Conservation (phyloP, 2,888 invertebrate species). For the Torymus aiolomorphi region DNA sequence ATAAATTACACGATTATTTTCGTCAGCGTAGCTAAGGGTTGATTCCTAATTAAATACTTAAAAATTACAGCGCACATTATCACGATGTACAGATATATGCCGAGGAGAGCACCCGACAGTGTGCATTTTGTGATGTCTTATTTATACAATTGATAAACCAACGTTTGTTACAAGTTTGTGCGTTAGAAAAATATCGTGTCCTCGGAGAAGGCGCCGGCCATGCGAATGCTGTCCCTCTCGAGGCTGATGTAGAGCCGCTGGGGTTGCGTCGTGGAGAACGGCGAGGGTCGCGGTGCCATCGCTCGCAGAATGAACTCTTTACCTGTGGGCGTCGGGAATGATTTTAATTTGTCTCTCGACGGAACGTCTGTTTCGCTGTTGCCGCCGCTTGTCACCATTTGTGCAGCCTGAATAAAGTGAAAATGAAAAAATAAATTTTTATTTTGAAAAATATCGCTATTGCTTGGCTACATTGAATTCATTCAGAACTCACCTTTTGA, state of each 20-base stretch:
- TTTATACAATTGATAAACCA: neutral
- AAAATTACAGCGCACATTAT: no score
- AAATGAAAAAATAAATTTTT: neutral
- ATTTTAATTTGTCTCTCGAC: conserved; percentile 67
- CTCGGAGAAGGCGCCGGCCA: conserved; percentile 88
- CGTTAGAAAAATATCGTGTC: conserved; percentile 82
- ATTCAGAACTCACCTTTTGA: conserved; percentile 75
- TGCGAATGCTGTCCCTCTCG: conserved; percentile 81
- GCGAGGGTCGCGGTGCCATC: conserved; percentile 79
- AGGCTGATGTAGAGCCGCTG: conserved; percentile 85
- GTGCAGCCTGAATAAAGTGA: conserved; percentile 75
- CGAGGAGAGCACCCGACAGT: neutral
- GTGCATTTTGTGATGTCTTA: neutral
- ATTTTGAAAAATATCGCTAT: no score
- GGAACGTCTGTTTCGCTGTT: conserved; percentile 66
- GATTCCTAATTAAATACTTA: no score
- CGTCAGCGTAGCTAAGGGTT: no score
- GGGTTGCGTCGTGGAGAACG: conserved; percentile 79
- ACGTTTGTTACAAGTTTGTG: neutral
- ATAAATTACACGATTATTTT: no score
- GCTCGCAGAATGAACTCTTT: conserved; percentile 83
- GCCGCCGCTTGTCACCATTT: conserved; percentile 75
- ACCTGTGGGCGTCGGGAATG: conserved; percentile 79
- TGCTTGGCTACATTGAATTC: no score
- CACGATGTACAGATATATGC: no score